Percentiles rank a stretch among this genome's conserved stretches.
These are phyloP conservation scores for Scophthalmus maximus DNA, from an alignment of 2,113 vertebrate genomes.

Conservation along the genomic window DNA sequence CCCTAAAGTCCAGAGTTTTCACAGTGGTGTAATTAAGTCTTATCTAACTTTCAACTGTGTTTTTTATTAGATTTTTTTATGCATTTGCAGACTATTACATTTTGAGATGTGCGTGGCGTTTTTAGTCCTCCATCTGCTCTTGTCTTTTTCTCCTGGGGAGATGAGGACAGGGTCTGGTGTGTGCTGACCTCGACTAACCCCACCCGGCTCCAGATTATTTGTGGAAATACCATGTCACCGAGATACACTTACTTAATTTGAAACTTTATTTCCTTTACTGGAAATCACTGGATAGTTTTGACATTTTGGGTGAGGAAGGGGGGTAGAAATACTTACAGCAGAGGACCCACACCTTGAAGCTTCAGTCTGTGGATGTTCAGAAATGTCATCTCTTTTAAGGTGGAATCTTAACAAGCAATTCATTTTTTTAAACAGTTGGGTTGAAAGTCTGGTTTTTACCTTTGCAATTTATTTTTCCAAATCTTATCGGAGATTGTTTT, in stretches of 20 bases:
- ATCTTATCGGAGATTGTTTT: neutral
- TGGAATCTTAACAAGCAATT: constrained; percentile 13
- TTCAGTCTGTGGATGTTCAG: constrained; percentile 7
- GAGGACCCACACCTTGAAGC: constrained; percentile 32
- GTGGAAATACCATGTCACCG: constrained; percentile 13
- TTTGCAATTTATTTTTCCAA: neutral
- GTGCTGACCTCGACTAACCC: constrained; percentile 43
- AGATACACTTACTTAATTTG: neutral
- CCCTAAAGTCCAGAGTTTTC: neutral
- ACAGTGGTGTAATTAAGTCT: constrained; percentile 28
- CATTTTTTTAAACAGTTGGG: neutral
- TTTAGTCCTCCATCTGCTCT: constrained; percentile 16
- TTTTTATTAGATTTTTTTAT: neutral
- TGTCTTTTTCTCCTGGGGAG: constrained; percentile 20
- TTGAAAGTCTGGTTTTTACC: neutral
- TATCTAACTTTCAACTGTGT: neutral
- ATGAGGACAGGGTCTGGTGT: constrained; percentile 33
- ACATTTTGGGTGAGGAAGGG: neutral
- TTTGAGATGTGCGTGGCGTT: neutral
- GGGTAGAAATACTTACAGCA: neutral
- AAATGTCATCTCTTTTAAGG: constrained; percentile 43
- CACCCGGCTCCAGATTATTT: constrained; percentile 23
- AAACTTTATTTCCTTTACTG: neutral
- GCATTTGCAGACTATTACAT: neutral
- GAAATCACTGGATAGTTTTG: neutral